phyloP scores from a whole-genome alignment of 2,888 invertebrate species.

The Morpho achilles region DNA sequence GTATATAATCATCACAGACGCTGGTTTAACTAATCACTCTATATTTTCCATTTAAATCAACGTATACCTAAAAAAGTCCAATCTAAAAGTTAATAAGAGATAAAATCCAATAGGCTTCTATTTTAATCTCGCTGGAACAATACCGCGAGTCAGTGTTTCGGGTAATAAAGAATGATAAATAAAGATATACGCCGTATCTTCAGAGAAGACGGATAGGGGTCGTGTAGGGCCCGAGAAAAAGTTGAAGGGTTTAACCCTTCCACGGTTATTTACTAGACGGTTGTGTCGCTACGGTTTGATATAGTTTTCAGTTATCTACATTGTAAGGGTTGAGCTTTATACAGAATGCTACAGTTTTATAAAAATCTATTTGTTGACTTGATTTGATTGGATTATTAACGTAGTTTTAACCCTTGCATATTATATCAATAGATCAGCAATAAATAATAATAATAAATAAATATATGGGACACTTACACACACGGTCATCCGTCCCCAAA shows the following conservation, averaged over 20 bases:
- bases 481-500: too few species aligned
- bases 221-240: slow-evolving; percentile 51
- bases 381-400: too few species aligned
- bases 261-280: slow-evolving; percentile 54
- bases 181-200: slow-evolving; percentile 71
- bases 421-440: too few species aligned
- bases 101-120: slow-evolving; percentile 25
- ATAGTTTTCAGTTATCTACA: slow-evolving; percentile 49
- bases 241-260: slow-evolving; percentile 69
- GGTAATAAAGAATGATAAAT: slow-evolving; percentile 65
- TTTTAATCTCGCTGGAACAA: slow-evolving; percentile 47
- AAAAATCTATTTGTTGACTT: too few species aligned
- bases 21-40: too few species aligned
- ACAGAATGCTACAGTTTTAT: too few species aligned
- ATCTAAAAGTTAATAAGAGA: slow-evolving; percentile 20
- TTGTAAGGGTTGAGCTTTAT: slow-evolving; percentile 14
- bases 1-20: neutral
- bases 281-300: slow-evolving; percentile 51
- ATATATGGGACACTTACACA: too few species aligned
- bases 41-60: too few species aligned
- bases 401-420: too few species aligned
- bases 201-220: slow-evolving; percentile 65
- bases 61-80: neutral
- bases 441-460: too few species aligned
- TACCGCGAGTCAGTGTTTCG: slow-evolving; percentile 56